A percentile compares a stretch with the other conserved stretches of the same genome.
Conservation (phyloP, 2,113 vertebrate species). For the Jacana jacana region DNA sequence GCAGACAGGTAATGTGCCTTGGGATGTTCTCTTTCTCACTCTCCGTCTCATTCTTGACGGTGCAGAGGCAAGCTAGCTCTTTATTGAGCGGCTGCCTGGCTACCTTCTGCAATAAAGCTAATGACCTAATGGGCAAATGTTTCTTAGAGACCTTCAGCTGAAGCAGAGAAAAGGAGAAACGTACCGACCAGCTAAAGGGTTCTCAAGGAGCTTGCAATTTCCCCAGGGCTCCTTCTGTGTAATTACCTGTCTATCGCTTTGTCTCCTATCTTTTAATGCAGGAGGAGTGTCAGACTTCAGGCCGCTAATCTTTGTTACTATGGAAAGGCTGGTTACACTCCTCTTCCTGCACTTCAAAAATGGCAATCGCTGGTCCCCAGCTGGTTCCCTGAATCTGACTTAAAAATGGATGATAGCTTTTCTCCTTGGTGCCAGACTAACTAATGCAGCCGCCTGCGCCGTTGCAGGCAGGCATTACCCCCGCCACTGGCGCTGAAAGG, state of each 20-base stretch:
- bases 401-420: conserved; percentile 42
- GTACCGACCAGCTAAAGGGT: conserved; percentile 26
- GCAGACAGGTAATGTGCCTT: conserved; percentile 27
- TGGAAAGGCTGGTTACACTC: conserved; percentile 44
- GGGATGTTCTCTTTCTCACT: background rate
- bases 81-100: background rate
- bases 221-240: conserved; percentile 36
- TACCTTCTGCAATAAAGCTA: conserved; percentile 35
- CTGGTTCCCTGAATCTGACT: conserved; percentile 23
- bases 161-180: conserved; percentile 13
- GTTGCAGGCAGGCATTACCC: background rate
- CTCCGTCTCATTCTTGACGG: background rate
- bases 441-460: background rate
- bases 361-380: conserved; percentile 37
- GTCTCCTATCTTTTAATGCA: conserved; percentile 45
- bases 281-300: conserved; percentile 49
- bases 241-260: conserved; percentile 67
- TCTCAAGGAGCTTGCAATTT: conserved; percentile 47
- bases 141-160: conserved; percentile 27
- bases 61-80: background rate
- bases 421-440: conserved; percentile 34
- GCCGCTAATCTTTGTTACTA: conserved; percentile 54
- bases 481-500: background rate
- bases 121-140: conserved; percentile 8
- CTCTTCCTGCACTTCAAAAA: conserved; percentile 39